Evolutionary conservation across 2,113 vertebrate genomes (phyloP).

Genomic region (Myiozetetes cayanensis): DNA sequence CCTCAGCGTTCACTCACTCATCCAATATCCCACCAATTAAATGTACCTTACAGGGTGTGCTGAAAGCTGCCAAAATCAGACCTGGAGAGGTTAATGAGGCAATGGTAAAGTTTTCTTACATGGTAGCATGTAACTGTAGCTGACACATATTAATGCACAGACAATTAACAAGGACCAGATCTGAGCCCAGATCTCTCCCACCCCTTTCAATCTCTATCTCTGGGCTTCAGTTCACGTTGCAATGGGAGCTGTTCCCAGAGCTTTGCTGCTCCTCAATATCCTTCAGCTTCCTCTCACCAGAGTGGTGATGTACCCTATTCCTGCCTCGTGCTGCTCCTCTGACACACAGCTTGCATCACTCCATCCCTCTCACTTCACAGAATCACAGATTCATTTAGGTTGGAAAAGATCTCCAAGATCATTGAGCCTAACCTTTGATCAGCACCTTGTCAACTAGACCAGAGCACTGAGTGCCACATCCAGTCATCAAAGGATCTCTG

Average conservation of each 20-base stretch:
- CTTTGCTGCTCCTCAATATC: not conserved
- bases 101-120: not conserved
- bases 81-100: not conserved
- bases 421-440: not conserved
- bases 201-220: rapidly evolving
- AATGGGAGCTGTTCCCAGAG: not conserved
- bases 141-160: not conserved
- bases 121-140: not conserved
- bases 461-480: not conserved
- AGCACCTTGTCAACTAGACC: not conserved
- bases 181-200: not conserved
- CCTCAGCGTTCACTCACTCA: not conserved
- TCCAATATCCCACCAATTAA: not conserved
- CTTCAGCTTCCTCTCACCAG: not conserved
- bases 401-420: not conserved
- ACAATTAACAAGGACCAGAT: not conserved
- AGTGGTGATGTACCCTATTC: not conserved
- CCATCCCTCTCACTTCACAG: not conserved
- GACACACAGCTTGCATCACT: not conserved
- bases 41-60: not conserved
- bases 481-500: constrained; percentile 20
- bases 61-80: not conserved
- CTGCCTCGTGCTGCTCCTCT: not conserved
- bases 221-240: rapidly evolving
- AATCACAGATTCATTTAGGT: not conserved